Conservation (phyloP, 2,113 vertebrate genomes). For the Xiphophorus couchianus region DNA sequence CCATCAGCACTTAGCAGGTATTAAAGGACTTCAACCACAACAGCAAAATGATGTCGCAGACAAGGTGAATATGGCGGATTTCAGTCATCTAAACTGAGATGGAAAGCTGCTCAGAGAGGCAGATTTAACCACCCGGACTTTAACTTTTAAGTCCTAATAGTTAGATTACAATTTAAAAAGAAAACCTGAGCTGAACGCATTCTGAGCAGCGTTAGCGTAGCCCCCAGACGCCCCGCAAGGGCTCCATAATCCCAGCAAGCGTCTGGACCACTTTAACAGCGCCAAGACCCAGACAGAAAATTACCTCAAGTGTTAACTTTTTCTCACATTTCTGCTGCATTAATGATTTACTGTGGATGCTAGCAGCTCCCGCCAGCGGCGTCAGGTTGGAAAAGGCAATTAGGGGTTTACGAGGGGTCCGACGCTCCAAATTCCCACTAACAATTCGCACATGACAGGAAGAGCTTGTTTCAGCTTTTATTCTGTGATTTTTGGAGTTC, state of each 20-base stretch:
- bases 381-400: slow-evolving; percentile 76
- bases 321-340: slow-evolving; percentile 75
- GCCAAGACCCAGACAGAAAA: slow-evolving; percentile 74
- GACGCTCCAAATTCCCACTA: slow-evolving; percentile 66
- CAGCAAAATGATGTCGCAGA: slow-evolving; percentile 21
- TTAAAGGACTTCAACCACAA: slow-evolving; percentile 13
- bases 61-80: background rate
- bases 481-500: background rate
- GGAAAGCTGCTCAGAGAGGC: slow-evolving; percentile 62
- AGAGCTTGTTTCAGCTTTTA: background rate
- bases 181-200: slow-evolving; percentile 42
- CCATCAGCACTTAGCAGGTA: slow-evolving; percentile 38
- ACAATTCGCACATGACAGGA: slow-evolving; percentile 61
- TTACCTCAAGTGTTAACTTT: slow-evolving; percentile 71
- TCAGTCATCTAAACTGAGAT: slow-evolving; percentile 23
- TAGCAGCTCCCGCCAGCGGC: slow-evolving; percentile 62
- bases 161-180: background rate
- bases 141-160: background rate
- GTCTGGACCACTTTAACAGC: slow-evolving; percentile 75
- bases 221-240: slow-evolving; percentile 50
- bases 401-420: slow-evolving; percentile 72
- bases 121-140: background rate
- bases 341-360: slow-evolving; percentile 75
- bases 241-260: slow-evolving; percentile 71
- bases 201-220: slow-evolving; percentile 64